A percentile compares a stretch with the other conserved stretches of the same genome.
phyloP scores from a whole-genome alignment of 2,113 vertebrate species.

The Festucalex cinctus region DNA sequence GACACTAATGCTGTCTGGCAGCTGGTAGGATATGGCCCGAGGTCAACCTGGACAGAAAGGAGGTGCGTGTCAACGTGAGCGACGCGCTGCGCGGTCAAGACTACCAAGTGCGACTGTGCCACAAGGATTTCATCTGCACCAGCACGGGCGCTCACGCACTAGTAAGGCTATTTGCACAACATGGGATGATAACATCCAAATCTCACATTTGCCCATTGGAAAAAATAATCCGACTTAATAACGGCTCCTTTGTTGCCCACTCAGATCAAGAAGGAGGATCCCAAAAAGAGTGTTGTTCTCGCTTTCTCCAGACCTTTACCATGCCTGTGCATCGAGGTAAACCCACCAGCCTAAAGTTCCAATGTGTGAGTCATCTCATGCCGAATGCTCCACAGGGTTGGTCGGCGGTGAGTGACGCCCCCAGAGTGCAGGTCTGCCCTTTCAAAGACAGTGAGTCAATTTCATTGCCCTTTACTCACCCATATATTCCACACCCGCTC shows the following conservation, averaged over 20 bases:
- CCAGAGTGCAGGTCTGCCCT: conserved; percentile 80
- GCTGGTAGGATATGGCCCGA: conserved; percentile 73
- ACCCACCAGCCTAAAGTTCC: neutral
- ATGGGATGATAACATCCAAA: too few relatives aligned
- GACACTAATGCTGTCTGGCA: conserved; percentile 35
- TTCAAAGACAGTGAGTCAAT: conserved; percentile 81
- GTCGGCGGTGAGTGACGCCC: conserved; percentile 78
- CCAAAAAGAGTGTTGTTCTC: conserved; percentile 63
- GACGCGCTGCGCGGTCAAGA: conserved; percentile 63
- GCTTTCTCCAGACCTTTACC: conserved; percentile 74
- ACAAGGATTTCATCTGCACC: conserved; percentile 74
- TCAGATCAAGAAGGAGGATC: conserved; percentile 78
- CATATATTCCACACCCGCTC: too few relatives aligned
- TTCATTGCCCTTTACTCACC: too few relatives aligned
- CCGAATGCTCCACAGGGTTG: conserved; percentile 72
- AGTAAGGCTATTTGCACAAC: conserved; percentile 65
- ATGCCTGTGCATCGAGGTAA: conserved; percentile 89
- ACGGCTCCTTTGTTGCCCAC: conserved; percentile 33
- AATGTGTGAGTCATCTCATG: neutral
- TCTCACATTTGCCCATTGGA: neutral
- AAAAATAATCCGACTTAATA: neutral
- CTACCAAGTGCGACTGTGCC: conserved; percentile 81
- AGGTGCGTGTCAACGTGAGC: conserved; percentile 72
- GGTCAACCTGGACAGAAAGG: conserved; percentile 66
- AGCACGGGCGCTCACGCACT: conserved; percentile 59